Percentiles rank a stretch among this genome's conserved stretches.
Conservation (phyloP, 2,888 invertebrate species). For the Drosophila cognata region DNA sequence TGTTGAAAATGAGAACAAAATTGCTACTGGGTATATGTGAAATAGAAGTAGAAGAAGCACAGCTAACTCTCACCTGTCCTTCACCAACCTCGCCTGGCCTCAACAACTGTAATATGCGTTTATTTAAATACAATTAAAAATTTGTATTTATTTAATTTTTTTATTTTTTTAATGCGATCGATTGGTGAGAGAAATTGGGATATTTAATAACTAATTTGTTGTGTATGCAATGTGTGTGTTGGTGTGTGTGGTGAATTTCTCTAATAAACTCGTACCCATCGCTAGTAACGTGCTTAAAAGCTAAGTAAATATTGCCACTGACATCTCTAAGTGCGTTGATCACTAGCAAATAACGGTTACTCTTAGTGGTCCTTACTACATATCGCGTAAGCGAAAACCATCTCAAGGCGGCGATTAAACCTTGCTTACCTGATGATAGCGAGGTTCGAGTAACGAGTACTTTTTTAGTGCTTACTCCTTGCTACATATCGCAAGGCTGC, state of each 20-base stretch:
- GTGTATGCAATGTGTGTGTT: neutral
- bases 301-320: neutral
- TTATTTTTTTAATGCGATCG: conserved; percentile 4
- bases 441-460: neutral
- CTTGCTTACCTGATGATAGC: neutral
- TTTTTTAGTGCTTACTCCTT: neutral
- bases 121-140: conserved; percentile 59
- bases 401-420: neutral
- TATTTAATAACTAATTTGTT: neutral
- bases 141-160: conserved; percentile 11
- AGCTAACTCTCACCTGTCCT: conserved; percentile 87
- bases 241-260: neutral
- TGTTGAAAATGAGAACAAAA: conserved; percentile 35
- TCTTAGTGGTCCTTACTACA: neutral
- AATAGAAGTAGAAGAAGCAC: conserved; percentile 26
- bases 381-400: neutral
- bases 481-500: neutral
- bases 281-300: neutral
- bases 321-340: neutral
- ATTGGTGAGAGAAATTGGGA: conserved; percentile 10
- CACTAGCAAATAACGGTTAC: neutral
- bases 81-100: conserved; percentile 91
- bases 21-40: conserved; percentile 34
- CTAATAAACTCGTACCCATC: neutral
- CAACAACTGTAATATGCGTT: conserved; percentile 86